These are phyloP conservation scores for Zele albiditarsus DNA, from an alignment of 2,888 invertebrate species.

Conservation along the genomic window DNA sequence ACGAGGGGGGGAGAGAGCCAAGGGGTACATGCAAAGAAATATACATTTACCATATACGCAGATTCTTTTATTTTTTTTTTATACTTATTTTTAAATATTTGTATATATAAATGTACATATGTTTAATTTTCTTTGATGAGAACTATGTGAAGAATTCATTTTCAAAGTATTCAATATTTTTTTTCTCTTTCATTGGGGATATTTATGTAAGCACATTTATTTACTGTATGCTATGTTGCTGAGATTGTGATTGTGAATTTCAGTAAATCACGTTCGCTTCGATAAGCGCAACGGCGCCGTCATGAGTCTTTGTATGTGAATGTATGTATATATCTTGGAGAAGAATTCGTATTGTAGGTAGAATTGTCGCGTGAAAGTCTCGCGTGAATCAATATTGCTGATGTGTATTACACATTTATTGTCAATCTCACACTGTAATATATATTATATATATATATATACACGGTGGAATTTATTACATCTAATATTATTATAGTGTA, in stretches of 20 bases:
- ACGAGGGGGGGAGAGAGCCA: background rate
- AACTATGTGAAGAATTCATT: background rate
- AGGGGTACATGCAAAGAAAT: constrained; percentile 2
- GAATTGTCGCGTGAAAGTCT: constrained; percentile 38
- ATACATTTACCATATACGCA: background rate
- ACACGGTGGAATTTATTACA: too few relatives aligned
- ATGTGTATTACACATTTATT: too few relatives aligned
- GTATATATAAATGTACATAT: background rate
- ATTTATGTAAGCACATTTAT: background rate
- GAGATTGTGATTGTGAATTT: constrained; percentile 27
- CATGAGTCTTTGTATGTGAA: constrained; percentile 23
- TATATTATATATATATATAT: too few relatives aligned
- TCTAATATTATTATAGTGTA: too few relatives aligned
- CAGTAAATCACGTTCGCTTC: constrained; percentile 47
- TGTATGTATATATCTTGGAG: constrained; percentile 32
- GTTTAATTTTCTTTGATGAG: constrained; percentile 20
- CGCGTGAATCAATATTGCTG: background rate
- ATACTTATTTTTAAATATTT: constrained; percentile 46
- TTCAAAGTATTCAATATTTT: background rate
- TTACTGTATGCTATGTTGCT: background rate
- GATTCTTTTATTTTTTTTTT: constrained; percentile 52
- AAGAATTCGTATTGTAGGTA: constrained; percentile 43
- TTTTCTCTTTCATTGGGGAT: background rate
- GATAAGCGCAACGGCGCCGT: constrained; percentile 4
- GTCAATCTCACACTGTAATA: too few relatives aligned